Evolutionary conservation across 2,888 invertebrate genomes (phyloP).

Genomic region (Scaptomyza cyrtandrae): DNA sequence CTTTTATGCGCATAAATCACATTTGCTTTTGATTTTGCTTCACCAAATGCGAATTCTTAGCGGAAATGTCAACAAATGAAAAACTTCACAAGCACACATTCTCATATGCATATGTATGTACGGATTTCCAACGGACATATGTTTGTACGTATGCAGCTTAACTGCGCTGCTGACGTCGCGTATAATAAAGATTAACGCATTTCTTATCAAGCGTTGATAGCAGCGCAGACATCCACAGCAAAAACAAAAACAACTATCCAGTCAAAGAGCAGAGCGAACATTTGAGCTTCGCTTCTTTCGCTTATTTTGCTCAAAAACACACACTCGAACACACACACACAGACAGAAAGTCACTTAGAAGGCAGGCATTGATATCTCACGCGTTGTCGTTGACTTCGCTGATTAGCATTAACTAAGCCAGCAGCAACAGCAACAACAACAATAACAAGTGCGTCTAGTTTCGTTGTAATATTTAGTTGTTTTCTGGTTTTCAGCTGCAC

Average conservation of each 20-base stretch:
- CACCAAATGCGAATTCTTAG: slow-evolving; percentile 53
- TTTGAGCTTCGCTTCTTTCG: slow-evolving; percentile 58
- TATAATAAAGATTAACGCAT: slow-evolving; percentile 79
- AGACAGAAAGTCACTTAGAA: slow-evolving; percentile 1
- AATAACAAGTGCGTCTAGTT: slow-evolving; percentile 58
- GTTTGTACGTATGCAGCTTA: slow-evolving; percentile 46
- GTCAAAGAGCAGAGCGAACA: slow-evolving; percentile 54
- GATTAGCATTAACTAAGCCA: slow-evolving; percentile 70
- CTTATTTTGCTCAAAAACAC: slow-evolving; percentile 40
- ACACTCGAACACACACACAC: slow-evolving; percentile 14
- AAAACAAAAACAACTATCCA: slow-evolving; percentile 26
- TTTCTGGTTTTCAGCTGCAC: slow-evolving; percentile 65
- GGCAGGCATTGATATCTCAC: slow-evolving; percentile 57
- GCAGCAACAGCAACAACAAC: slow-evolving; percentile 25
- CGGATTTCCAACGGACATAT: not conserved
- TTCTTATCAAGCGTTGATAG: slow-evolving; percentile 75
- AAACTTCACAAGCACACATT: slow-evolving; percentile 21
- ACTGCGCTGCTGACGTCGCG: slow-evolving; percentile 61
- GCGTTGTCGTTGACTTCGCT: slow-evolving; percentile 66
- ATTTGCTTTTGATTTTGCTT: slow-evolving; percentile 45
- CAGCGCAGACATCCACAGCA: slow-evolving; percentile 46
- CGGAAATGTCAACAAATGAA: slow-evolving; percentile 65
- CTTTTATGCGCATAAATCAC: slow-evolving; percentile 58
- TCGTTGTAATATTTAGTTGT: slow-evolving; percentile 72
- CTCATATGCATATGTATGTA: slow-evolving; percentile 13